phyloP scores from a whole-genome alignment of 2,888 invertebrate genomes.

The Bombylius major region DNA sequence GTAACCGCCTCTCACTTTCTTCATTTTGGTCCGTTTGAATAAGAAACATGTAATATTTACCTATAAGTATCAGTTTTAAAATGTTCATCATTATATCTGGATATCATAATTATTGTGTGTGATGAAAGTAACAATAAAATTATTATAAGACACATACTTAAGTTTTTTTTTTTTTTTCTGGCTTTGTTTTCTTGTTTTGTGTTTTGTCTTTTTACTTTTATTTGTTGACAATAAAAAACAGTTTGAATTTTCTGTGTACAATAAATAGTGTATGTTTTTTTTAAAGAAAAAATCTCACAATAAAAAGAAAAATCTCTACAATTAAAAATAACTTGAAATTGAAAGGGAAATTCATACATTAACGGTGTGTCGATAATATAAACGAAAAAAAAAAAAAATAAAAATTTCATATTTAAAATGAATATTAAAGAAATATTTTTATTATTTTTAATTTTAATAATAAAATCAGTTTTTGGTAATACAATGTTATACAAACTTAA shows the following conservation, averaged over 20 bases:
- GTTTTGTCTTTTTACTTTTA: no score
- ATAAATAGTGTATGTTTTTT: no score
- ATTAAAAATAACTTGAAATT: no score
- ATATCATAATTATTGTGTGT: neutral
- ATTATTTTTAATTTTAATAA: slow-evolving; percentile 8
- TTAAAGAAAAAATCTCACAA: neutral
- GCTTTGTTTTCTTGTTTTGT: neutral
- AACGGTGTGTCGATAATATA: neutral
- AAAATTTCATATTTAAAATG: neutral
- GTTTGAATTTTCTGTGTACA: no score
- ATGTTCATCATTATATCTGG: no score
- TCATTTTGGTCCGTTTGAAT: slow-evolving; percentile 3
- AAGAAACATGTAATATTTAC: neutral
- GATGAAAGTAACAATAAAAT: neutral
- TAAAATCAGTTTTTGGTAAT: slow-evolving; percentile 15
- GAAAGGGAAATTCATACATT: neutral
- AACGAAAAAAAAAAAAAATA: neutral
- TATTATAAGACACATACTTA: neutral
- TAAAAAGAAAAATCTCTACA: neutral
- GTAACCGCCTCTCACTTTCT: slow-evolving; percentile 15
- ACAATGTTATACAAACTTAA: slow-evolving; percentile 41
- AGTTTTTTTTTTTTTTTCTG: neutral
- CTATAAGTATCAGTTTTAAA: neutral
- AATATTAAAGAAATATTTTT: neutral
- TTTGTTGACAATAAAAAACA: no score